Evolutionary conservation across 2,888 invertebrate species (phyloP).

Genomic region (Acheta domesticus): DNA sequence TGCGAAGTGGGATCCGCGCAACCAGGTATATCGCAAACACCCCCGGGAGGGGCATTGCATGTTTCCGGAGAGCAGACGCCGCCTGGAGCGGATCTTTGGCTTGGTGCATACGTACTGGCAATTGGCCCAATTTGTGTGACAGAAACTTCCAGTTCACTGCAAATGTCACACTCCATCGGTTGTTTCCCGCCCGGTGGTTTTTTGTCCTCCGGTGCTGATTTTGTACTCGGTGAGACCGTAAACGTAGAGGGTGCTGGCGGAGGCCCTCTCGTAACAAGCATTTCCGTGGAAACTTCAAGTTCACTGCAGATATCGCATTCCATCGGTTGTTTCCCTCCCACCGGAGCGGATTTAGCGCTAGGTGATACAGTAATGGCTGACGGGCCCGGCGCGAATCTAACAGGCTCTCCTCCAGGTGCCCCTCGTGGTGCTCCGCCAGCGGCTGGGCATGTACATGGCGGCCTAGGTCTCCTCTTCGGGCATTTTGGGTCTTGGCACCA

Average conservation of each 20-base stretch:
- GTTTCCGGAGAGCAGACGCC: no score
- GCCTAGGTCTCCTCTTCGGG: neutral
- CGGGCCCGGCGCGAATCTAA: neutral
- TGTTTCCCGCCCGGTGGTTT: neutral
- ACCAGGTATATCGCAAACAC: no score
- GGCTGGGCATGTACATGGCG: neutral
- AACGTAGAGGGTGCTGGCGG: no score
- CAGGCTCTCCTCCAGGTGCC: neutral
- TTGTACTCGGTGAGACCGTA: no score
- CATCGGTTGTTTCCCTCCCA: neutral
- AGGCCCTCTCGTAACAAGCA: no score
- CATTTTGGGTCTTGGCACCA: neutral
- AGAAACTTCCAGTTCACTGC: neutral
- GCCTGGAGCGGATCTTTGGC: no score
- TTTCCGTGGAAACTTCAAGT: neutral
- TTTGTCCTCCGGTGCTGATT: neutral
- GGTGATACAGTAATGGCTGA: neutral
- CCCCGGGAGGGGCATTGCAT: no score
- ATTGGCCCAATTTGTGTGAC: no score
- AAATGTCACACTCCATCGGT: slow-evolving; percentile 7
- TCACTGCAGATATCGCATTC: neutral
- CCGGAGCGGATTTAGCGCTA: neutral
- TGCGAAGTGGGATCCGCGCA: no score
- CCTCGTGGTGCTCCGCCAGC: neutral
- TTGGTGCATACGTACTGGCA: no score